Conservation (phyloP, 2,888 invertebrate genomes). For the Epicampocera succincta region DNA sequence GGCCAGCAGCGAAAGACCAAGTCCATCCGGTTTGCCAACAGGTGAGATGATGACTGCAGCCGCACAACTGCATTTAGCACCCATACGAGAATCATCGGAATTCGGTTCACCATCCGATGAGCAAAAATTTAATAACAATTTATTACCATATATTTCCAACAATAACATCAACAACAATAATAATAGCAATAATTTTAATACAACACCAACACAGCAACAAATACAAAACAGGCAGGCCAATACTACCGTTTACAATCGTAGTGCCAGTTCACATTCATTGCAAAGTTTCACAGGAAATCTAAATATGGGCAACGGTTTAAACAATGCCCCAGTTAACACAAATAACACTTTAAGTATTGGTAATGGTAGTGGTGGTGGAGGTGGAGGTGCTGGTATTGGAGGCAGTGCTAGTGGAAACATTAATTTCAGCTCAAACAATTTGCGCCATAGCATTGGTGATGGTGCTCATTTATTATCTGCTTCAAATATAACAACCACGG, state of each 20-base stretch:
- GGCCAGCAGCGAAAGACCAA: slow-evolving; percentile 86
- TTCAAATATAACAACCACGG: slow-evolving; percentile 69
- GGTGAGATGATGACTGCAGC: slow-evolving; percentile 82
- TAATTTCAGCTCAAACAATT: slow-evolving; percentile 70
- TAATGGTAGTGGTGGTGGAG: slow-evolving; percentile 30
- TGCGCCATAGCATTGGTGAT: slow-evolving; percentile 74
- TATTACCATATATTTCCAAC: slow-evolving; percentile 73
- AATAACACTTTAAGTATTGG: slow-evolving; percentile 40
- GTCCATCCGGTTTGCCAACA: slow-evolving; percentile 84
- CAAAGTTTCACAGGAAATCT: slow-evolving; percentile 74
- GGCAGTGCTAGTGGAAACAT: slow-evolving; percentile 67
- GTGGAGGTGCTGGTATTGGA: slow-evolving; percentile 33
- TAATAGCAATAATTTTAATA: slow-evolving; percentile 68
- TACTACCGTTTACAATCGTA: slow-evolving; percentile 74
- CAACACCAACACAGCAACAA: slow-evolving; percentile 72
- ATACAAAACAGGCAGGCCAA: slow-evolving; percentile 64
- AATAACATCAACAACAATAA: slow-evolving; percentile 72
- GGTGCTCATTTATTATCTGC: slow-evolving; percentile 72
- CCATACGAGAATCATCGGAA: slow-evolving; percentile 82
- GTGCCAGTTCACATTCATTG: slow-evolving; percentile 78
- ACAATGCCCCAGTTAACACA: slow-evolving; percentile 29
- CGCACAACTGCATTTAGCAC: slow-evolving; percentile 82
- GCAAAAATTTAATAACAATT: slow-evolving; percentile 75
- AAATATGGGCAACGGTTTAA: slow-evolving; percentile 65
- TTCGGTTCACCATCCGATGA: slow-evolving; percentile 82